phyloP scores from a whole-genome alignment of 2,113 vertebrate species.

The Clinocottus analis region DNA sequence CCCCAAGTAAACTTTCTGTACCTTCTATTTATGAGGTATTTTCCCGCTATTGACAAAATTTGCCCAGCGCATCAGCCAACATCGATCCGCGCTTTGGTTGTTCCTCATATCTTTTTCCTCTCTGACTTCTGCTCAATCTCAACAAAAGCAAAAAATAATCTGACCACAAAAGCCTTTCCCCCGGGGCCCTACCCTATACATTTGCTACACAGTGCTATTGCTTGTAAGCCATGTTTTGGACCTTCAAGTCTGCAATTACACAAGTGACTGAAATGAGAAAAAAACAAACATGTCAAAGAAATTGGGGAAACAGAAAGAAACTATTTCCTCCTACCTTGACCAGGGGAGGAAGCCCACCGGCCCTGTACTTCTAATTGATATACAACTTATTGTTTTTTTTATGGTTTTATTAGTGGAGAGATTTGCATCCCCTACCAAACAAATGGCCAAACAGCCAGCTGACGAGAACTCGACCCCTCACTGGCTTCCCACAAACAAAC shows the following conservation, averaged over 20 bases:
- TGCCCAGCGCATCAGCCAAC: not conserved
- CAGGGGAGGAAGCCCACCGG: not conserved
- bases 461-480: not conserved
- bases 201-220: not conserved
- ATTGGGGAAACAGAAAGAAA: not conserved
- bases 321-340: conserved; percentile 12
- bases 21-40: not conserved
- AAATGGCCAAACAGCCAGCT: conserved; percentile 1
- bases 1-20: conserved; percentile 4
- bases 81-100: not conserved
- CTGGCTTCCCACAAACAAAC: conserved; percentile 23
- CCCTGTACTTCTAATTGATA: not conserved
- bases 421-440: not conserved
- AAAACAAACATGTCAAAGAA: conserved; percentile 12
- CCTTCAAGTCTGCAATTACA: not conserved
- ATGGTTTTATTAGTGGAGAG: not conserved
- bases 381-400: not conserved
- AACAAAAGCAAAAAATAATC: not conserved
- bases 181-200: not conserved
- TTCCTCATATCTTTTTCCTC: conserved; percentile 6
- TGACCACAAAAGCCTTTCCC: conserved; percentile 10
- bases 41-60: not conserved
- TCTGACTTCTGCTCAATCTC: conserved; percentile 4
- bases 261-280: conserved; percentile 4
- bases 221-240: not conserved